Conservation (phyloP, 2,888 invertebrate species). For the Patella depressa region DNA sequence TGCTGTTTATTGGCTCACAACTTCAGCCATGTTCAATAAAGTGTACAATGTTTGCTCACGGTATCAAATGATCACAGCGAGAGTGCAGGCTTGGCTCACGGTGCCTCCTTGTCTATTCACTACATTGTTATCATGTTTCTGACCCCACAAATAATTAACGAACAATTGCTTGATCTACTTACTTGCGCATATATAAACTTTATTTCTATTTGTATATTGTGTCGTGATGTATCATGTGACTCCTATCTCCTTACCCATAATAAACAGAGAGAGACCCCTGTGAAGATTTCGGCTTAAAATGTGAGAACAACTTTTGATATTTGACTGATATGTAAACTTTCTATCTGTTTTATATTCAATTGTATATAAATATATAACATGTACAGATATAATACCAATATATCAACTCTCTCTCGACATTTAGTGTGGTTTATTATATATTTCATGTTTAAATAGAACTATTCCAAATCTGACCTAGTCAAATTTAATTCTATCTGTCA, state of each 20-base stretch:
- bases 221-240: neutral
- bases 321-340: conserved; percentile 2
- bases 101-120: conserved; percentile 31
- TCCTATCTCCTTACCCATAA: neutral
- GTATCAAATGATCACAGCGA: neutral
- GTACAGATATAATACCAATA: no score
- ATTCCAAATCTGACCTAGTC: no score
- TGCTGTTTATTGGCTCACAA: conserved; percentile 4
- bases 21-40: conserved; percentile 1
- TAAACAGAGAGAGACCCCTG: neutral
- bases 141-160: conserved; percentile 27
- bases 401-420: no score
- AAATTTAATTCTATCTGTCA: no score
- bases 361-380: no score
- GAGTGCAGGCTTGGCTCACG: conserved; percentile 8
- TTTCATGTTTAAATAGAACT: no score
- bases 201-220: conserved; percentile 8
- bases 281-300: neutral
- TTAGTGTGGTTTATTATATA: no score
- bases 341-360: no score
- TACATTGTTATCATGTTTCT: conserved; percentile 15
- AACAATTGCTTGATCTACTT: conserved; percentile 16
- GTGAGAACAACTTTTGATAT: conserved; percentile 10
- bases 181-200: neutral
- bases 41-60: neutral